A percentile compares a stretch with the other conserved stretches of the same genome.
Conservation (phyloP, 2,113 vertebrate species). For the Upupa epops region DNA sequence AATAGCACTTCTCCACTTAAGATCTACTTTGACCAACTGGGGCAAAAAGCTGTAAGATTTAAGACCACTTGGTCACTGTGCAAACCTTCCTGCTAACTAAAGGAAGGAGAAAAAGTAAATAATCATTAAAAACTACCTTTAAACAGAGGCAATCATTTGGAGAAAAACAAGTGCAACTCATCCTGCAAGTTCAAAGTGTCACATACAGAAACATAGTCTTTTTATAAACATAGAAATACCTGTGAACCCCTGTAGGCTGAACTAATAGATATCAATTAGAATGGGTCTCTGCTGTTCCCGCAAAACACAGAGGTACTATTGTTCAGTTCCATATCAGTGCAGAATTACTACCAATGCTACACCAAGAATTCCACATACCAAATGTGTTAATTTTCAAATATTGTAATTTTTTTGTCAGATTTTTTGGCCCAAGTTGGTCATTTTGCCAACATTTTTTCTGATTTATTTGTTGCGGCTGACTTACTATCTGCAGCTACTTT, state of each 20-base stretch:
- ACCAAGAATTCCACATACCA: not conserved
- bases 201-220: not conserved
- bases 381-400: not conserved
- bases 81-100: not conserved
- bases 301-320: not conserved
- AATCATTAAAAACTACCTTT: not conserved
- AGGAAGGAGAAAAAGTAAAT: not conserved
- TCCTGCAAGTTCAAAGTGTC: not conserved
- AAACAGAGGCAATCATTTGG: constrained; percentile 4
- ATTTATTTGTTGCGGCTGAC: not conserved
- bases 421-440: no score
- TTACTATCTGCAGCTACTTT: not conserved
- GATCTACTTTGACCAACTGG: constrained; percentile 22
- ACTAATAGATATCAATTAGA: not conserved
- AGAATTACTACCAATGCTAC: not conserved
- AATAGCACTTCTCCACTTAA: not conserved
- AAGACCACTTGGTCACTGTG: not conserved
- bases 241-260: not conserved
- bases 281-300: not conserved
- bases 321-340: not conserved
- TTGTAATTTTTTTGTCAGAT: not conserved
- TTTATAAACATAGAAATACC: not conserved
- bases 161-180: not conserved
- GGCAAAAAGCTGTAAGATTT: constrained; percentile 17
- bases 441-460: no score